Percentiles rank a stretch among this genome's conserved stretches.
These are phyloP conservation scores for Drosophila meridionalis DNA, from an alignment of 2,888 invertebrate genomes.

Conservation along the genomic window DNA sequence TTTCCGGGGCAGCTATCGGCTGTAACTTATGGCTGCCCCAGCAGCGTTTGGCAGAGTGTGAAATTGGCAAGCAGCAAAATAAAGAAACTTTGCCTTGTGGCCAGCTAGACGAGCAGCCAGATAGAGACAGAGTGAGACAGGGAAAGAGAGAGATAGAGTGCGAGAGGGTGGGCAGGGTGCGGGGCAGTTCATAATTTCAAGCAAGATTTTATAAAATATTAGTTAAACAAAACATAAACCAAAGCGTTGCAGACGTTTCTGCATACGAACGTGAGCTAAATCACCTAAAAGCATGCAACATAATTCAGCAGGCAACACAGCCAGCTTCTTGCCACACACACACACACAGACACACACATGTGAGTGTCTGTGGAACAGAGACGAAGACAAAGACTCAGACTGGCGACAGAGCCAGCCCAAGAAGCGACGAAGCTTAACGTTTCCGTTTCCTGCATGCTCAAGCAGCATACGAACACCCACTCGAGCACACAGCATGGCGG, in stretches of 20 bases:
- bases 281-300: conserved; percentile 81
- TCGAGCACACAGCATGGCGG: neutral
- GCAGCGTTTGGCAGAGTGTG: conserved; percentile 80
- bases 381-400: conserved; percentile 33
- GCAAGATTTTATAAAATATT: conserved; percentile 78
- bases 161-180: neutral
- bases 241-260: conserved; percentile 77
- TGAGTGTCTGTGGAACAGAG: conserved; percentile 7
- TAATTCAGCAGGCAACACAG: conserved; percentile 69
- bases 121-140: neutral
- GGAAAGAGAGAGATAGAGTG: neutral
- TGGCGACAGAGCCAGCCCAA: conserved; percentile 66
- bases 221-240: conserved; percentile 80
- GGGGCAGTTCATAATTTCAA: conserved; percentile 70
- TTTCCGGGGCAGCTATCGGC: conserved; percentile 60
- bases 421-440: conserved; percentile 82
- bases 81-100: conserved; percentile 72
- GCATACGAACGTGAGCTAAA: conserved; percentile 77
- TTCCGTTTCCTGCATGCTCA: conserved; percentile 79
- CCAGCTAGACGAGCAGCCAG: conserved; percentile 30
- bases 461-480: conserved; percentile 60
- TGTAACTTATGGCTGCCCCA: conserved; percentile 68
- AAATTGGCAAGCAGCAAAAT: conserved; percentile 77
- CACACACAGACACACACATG: conserved; percentile 13
- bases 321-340: conserved; percentile 62